Percentiles rank a stretch among this genome's conserved stretches.
Evolutionary conservation across 1,140 invertebrate species (phyloP).

Genomic region (Xylocopa sonorina): DNA sequence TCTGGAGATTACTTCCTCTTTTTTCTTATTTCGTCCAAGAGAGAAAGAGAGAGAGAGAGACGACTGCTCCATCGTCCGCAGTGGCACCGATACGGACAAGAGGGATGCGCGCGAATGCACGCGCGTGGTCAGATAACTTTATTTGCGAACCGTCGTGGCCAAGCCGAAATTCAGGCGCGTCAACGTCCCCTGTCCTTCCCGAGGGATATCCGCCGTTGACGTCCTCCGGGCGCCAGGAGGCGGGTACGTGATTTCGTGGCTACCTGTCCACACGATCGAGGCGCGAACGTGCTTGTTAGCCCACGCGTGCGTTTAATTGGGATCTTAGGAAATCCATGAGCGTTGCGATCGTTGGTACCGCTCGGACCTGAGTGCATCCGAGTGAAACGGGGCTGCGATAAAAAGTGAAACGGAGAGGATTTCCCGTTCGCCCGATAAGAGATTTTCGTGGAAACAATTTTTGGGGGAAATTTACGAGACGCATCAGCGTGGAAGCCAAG

Average conservation of each 20-base stretch:
- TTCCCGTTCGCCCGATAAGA: background rate
- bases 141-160: background rate
- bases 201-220: conserved; percentile 11
- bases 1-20: background rate
- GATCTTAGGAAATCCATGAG: conserved; percentile 8
- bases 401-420: background rate
- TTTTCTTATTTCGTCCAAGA: too few species aligned
- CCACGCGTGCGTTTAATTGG: conserved; percentile 8
- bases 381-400: background rate
- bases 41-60: too few species aligned
- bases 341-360: background rate
- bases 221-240: background rate
- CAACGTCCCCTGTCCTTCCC: conserved; percentile 29
- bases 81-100: too few species aligned
- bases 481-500: background rate
- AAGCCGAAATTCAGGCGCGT: conserved; percentile 30
- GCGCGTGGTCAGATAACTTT: background rate
- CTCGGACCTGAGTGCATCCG: too few species aligned
- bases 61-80: background rate
- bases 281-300: conserved; percentile 31
- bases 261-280: conserved; percentile 17
- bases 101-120: too few species aligned
- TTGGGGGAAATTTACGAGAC: background rate
- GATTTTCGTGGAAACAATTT: conserved; percentile 12
- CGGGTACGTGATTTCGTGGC: conserved; percentile 36